Base-by-base conservation (phyloP, 2,113 vertebrate genomes). In the Neodontobutis hainanensis region DNA sequence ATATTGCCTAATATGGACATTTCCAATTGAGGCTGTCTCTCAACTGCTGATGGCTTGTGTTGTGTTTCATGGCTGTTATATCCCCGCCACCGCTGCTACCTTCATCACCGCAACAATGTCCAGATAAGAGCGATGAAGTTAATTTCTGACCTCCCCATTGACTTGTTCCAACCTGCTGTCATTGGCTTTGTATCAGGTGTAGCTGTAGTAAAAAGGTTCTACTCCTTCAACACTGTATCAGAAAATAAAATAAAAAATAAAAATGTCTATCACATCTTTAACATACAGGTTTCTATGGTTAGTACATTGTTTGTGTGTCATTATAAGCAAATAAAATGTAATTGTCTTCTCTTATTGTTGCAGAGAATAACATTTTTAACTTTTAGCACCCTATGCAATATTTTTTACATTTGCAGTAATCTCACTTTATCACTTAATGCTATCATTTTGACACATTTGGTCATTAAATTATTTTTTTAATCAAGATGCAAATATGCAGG, bases 1-100 rank as follows among this genome's bases (percentile, higher is more conserved):
- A 91, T 92, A 89, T 88, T 88, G 75, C 89, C 90, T 90, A 91
- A 92, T 93, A 91, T 88, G 89, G 87, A 89, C 84, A 90, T 91
- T 92, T 92, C 80, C 90, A 91, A 91, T 92, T 91, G 90, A 90
- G 79, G 75, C 70, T 74, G 82, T 86, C 80, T 66, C 80, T 81
- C 77, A 77, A 38, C 44, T 77, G 85, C 87, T 85, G 85, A 82
- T 85, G 78, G 68, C 75, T 65, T 78, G 67, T 77, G 79, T 55
- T 55, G 52, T 84, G 86, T 86, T 89, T 84, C 85, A 78, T 77
- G 61, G 78, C 72, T 83, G 84, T 86, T 86, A 87, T 75, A 55
- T 75, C 51, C 46, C 65, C 81, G 65, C 42, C 62, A 48, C 34
- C 36, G 8, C 57, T 43, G 58, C 55, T 62, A 48, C 70, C 57